Conservation (phyloP, 2,888 invertebrate species). For the Drosophila conformis region DNA sequence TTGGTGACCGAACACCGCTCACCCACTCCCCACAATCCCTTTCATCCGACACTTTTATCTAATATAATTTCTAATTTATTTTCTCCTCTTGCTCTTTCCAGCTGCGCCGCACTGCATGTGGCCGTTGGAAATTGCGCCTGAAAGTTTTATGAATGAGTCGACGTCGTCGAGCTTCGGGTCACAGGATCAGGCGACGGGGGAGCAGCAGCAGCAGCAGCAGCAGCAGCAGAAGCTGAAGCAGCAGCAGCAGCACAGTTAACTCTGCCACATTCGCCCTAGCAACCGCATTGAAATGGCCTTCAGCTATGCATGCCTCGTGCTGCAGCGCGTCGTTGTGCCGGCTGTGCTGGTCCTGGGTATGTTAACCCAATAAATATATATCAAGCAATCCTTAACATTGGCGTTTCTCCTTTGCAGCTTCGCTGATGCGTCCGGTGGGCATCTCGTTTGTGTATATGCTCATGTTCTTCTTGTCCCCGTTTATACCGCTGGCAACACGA, state of each 20-base stretch:
- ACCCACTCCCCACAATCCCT: neutral
- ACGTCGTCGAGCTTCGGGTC: constrained; percentile 27
- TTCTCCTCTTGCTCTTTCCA: constrained; percentile 38
- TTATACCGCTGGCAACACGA: constrained; percentile 90
- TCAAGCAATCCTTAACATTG: neutral
- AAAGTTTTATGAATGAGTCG: constrained; percentile 72
- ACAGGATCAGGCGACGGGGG: constrained; percentile 49
- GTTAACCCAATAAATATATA: constrained; percentile 43
- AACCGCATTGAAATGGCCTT: constrained; percentile 78
- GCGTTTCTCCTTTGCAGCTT: constrained; percentile 86
- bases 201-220: constrained; percentile 27
- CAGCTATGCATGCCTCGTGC: constrained; percentile 83
- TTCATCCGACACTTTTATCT: constrained; percentile 31
- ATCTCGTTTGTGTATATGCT: constrained; percentile 92
- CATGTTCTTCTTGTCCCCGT: constrained; percentile 91
- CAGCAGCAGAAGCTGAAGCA: constrained; percentile 1
- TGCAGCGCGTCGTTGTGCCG: constrained; percentile 83
- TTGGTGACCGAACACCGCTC: neutral
- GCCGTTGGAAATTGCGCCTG: constrained; percentile 69
- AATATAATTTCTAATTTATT: constrained; percentile 65
- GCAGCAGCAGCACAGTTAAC: constrained; percentile 8
- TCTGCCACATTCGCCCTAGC: constrained; percentile 19
- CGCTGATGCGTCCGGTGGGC: constrained; percentile 92
- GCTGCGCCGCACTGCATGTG: constrained; percentile 66
- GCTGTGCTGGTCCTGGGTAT: constrained; percentile 83